Percentiles rank a stretch among this genome's conserved stretches.
These are phyloP conservation scores for Melinaea menophilus DNA, from an alignment of 2,888 invertebrate species.

Conservation along the genomic window DNA sequence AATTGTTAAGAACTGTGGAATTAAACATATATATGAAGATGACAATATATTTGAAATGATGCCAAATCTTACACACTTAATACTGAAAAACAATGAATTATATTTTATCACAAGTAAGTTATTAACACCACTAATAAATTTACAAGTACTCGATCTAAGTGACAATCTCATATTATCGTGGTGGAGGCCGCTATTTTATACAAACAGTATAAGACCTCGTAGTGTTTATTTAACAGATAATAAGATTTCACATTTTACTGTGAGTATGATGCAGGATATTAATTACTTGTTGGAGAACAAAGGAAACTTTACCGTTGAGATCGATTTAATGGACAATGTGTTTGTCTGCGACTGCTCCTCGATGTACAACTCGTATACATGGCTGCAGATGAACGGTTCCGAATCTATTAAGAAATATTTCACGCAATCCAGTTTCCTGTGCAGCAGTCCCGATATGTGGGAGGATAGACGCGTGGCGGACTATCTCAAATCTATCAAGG, in stretches of 20 bases:
- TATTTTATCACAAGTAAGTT: conserved; percentile 60
- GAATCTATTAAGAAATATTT: conserved; percentile 53
- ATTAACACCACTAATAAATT: conserved; percentile 59
- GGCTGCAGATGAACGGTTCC: conserved; percentile 63
- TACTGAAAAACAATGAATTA: conserved; percentile 70
- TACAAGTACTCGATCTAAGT: conserved; percentile 71
- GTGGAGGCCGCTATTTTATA: conserved; percentile 72
- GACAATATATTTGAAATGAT: conserved; percentile 73
- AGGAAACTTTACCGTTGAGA: conserved; percentile 43
- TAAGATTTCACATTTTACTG: conserved; percentile 74
- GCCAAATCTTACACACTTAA: conserved; percentile 69
- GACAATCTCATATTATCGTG: conserved; percentile 74
- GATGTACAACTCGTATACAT: conserved; percentile 63
- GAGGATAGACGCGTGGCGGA: conserved; percentile 62
- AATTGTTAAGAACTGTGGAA: conserved; percentile 71
- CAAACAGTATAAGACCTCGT: conserved; percentile 58
- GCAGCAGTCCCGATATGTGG: conserved; percentile 69
- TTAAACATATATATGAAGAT: conserved; percentile 59
- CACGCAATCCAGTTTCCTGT: conserved; percentile 54
- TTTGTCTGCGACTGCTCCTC: conserved; percentile 75
- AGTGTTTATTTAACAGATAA: conserved; percentile 70
- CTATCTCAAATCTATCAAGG: conserved; percentile 61
- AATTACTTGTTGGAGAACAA: conserved; percentile 57
- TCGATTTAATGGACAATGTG: conserved; percentile 74
- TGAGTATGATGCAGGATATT: conserved; percentile 78